A percentile compares a stretch with the other conserved stretches of the same genome.
phyloP scores from a whole-genome alignment of 2,888 invertebrate genomes.

The Mythimna vitellina region DNA sequence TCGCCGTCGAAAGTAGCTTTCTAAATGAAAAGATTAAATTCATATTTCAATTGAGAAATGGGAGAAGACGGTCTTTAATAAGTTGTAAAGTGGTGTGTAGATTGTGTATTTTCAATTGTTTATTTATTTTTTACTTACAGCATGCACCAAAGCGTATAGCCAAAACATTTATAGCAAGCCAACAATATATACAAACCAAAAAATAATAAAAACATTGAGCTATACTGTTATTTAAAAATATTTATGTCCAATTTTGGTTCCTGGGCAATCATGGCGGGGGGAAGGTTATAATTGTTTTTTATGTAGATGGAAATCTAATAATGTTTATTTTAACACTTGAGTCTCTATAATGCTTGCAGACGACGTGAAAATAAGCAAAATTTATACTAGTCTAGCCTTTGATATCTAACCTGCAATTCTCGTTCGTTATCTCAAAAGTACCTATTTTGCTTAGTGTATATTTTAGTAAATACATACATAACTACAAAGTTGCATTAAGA shows the following conservation, averaged over 20 bases:
- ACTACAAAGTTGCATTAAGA: neutral
- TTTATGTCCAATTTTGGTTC: too few relatives aligned
- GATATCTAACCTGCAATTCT: too few relatives aligned
- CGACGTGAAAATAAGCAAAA: neutral
- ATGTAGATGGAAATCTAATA: conserved; percentile 4
- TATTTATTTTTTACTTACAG: too few relatives aligned
- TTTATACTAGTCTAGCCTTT: neutral
- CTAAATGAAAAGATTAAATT: conserved; percentile 56
- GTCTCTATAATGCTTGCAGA: neutral
- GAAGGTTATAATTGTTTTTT: neutral
- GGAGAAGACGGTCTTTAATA: conserved; percentile 17
- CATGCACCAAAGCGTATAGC: too few relatives aligned
- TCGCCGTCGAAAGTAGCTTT: conserved; percentile 44
- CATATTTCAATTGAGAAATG: conserved; percentile 45
- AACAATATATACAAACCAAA: too few relatives aligned
- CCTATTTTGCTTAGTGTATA: neutral
- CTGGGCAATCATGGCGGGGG: too few relatives aligned
- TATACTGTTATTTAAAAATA: too few relatives aligned
- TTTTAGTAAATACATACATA: neutral
- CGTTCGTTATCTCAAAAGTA: too few relatives aligned
- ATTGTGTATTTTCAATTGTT: conserved; percentile 13
- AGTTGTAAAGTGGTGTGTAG: conserved; percentile 16
- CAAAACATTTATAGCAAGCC: too few relatives aligned
- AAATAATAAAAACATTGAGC: too few relatives aligned
- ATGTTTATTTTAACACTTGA: neutral